These are phyloP conservation scores for Lycaena phlaeas DNA, from an alignment of 2,888 invertebrate genomes.

Conservation along the genomic window DNA sequence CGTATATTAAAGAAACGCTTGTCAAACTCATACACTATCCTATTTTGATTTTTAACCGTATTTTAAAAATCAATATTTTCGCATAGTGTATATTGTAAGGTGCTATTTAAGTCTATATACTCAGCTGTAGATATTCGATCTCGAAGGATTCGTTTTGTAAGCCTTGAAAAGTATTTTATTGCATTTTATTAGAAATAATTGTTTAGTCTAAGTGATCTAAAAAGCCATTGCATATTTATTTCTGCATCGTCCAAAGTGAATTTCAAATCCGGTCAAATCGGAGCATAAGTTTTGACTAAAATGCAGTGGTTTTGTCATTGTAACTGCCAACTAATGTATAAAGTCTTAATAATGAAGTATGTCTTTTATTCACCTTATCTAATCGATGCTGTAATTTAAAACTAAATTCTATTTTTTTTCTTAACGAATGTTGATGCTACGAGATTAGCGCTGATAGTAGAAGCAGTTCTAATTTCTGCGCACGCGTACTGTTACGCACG, in stretches of 20 bases:
- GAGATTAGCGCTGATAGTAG: no score
- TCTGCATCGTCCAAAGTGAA: no score
- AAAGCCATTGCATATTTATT: not conserved
- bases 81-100: not conserved
- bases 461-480: no score
- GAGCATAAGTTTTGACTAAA: no score
- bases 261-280: no score
- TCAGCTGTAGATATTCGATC: not conserved
- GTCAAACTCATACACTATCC: conserved; percentile 14
- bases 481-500: no score
- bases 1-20: no score
- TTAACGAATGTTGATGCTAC: no score
- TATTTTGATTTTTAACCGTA: not conserved
- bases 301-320: not conserved
- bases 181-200: conserved; percentile 7
- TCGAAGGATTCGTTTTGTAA: not conserved
- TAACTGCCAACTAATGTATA: conserved; percentile 6
- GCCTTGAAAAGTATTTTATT: conserved; percentile 1
- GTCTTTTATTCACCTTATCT: not conserved
- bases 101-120: conserved; percentile 1
- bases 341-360: not conserved
- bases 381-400: no score
- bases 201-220: not conserved
- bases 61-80: no score
- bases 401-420: no score